These are phyloP conservation scores for Raja brachyura DNA, from an alignment of 2,113 vertebrate genomes.

Conservation along the genomic window DNA sequence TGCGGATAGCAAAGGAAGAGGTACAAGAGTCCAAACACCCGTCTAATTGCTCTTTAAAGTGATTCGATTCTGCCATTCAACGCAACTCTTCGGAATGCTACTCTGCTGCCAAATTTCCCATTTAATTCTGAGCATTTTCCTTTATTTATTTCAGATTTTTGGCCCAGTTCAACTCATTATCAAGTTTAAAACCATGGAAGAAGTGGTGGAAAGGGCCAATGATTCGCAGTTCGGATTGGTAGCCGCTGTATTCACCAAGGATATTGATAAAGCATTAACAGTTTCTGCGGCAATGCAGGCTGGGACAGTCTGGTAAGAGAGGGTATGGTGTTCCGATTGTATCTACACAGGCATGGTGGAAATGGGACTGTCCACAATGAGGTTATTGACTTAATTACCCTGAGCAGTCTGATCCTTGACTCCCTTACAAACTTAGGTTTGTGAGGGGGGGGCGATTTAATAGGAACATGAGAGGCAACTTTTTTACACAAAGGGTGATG, in stretches of 20 bases:
- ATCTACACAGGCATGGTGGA: not conserved
- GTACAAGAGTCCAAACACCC: slow-evolving; percentile 51
- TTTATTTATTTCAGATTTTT: slow-evolving; percentile 74
- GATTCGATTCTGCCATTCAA: not conserved
- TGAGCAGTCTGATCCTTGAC: not conserved
- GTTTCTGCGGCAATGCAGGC: slow-evolving; percentile 91
- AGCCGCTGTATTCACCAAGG: slow-evolving; percentile 87
- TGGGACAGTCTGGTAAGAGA: slow-evolving; percentile 88
- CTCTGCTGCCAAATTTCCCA: not conserved
- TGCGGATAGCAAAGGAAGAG: slow-evolving; percentile 95
- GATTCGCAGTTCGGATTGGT: slow-evolving; percentile 87
- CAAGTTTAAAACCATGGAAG: slow-evolving; percentile 93
- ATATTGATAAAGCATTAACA: slow-evolving; percentile 93
- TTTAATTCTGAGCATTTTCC: not conserved
- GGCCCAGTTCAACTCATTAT: slow-evolving; percentile 95
- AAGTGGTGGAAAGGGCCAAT: slow-evolving; percentile 95
- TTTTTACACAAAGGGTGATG: too few species aligned
- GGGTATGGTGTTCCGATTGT: not conserved
- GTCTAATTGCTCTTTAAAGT: not conserved
- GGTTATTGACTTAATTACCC: not conserved
- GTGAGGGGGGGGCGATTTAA: too few species aligned
- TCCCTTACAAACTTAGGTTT: too few species aligned
- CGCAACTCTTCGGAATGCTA: slow-evolving; percentile 2
- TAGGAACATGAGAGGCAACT: too few species aligned
- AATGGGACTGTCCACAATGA: not conserved